These are phyloP conservation scores for Rhodeus uyekii DNA, from an alignment of 2,797 vertebrate genomes.

Conservation along the genomic window DNA sequence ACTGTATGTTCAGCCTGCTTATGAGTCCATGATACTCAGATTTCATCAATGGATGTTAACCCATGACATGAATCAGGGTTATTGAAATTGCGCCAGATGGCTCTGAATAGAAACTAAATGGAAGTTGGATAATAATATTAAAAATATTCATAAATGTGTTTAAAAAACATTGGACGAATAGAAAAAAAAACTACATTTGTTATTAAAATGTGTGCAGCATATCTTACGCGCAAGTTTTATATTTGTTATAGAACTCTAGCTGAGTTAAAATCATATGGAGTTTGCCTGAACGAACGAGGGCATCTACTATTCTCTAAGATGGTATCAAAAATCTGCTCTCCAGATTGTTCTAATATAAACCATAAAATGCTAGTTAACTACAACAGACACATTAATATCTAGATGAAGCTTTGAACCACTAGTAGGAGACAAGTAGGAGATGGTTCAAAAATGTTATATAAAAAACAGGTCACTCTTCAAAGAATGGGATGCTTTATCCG, in stretches of 20 bases:
- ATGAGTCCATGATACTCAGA: conserved; percentile 73
- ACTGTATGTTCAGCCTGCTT: conserved; percentile 73
- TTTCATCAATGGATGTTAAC: conserved; percentile 72
- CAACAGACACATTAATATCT: not conserved
- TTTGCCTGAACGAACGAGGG: conserved; percentile 8
- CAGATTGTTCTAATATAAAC: not conserved
- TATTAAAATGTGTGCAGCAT: not conserved
- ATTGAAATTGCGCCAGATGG: conserved; percentile 49
- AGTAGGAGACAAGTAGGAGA: conserved; percentile 54
- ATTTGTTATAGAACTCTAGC: not conserved
- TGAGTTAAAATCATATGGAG: not conserved
- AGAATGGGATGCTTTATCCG: conserved; percentile 77
- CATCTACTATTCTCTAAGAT: not conserved
- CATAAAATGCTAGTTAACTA: not conserved
- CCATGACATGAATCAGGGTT: conserved; percentile 67
- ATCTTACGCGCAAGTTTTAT: not conserved
- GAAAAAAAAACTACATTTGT: not conserved
- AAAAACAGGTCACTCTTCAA: conserved; percentile 76
- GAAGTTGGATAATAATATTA: not conserved
- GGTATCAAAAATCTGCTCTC: conserved; percentile 17
- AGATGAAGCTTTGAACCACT: conserved; percentile 18
- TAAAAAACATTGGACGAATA: no score
- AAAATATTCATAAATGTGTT: not conserved
- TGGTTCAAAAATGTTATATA: conserved; percentile 71
- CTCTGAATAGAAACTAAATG: not conserved